Evolutionary conservation across 2,888 invertebrate species (phyloP), one percentile per base, ranked within the genome.

Genomic region (Psococerastis gibbosa): DNA sequence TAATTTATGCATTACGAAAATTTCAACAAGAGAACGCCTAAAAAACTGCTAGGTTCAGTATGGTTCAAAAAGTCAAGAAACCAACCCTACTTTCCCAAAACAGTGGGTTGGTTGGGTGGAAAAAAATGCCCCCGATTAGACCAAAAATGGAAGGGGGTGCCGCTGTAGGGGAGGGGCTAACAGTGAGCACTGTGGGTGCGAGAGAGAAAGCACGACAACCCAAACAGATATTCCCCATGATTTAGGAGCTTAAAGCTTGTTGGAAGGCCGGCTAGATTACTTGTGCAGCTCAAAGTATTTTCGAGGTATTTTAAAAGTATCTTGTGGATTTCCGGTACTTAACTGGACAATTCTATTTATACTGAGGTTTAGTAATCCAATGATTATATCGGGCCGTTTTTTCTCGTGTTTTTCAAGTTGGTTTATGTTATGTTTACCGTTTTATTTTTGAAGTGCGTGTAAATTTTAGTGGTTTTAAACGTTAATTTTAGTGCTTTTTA

Each of bases 201-300:
- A 27, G 27, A 27, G 27, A 27, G 27, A n/a, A n/a, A n/a, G n/a
- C n/a, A 27, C 27, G 27, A 6, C 27, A 27, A 27, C 6, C 27
- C 27, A 27, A 27, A 27, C 11, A 27, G 8, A 27, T 9, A 27
- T 11, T 27, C 27, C 27, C 71, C 69, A 68, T 70, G 74, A 73
- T 73, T 73, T 73, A 73, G 69, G 59, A 27, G 35, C 71, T 73
- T 73, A 73, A 74, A 74, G 73, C 73, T 73, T 70, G 73, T 64
- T 72, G 73, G 74, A 72, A 73, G 74, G 73, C 73, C 73, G 73
- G 69, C 72, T 71, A 73, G 73, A 74, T 73, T 74, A 74, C 38
- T 38, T 20, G 18, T 38, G 20, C 15, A 38, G 17, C 38, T 20
- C 38, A 20, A 38, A 38, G 38, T 38, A 16, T 38, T 38, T 38